Evolutionary conservation across 2,797 vertebrate species (phyloP), one percentile per base, ranked within the genome.

Genomic region (Monodelphis domestica): DNA sequence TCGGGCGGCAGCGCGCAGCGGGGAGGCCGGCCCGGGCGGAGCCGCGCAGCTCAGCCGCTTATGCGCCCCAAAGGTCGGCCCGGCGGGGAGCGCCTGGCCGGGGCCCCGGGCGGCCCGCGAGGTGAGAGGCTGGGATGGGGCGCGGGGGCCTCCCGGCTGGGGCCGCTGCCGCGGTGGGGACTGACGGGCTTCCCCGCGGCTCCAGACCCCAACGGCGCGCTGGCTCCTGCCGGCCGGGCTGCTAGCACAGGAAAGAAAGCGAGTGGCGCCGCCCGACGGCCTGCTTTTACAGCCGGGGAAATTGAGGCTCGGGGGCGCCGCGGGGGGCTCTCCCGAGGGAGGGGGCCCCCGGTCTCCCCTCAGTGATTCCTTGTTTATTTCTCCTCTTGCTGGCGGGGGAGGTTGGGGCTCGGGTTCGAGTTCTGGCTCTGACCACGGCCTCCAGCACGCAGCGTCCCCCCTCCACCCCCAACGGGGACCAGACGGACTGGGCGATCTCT

Each of bases 141-240:
- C 59, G n/a, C 21, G 63, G n/a, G 63, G 63, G 33, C 5, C 33
- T 17, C n/a, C 45, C 26, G 87, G 87, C 87, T 50, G 50, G 50
- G 28, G 87, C 12, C 26, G 52, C 50, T 28, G 92, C 89, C 1
- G 91, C 89, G 1, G 94, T 3, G 78, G 97, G 97, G n/a, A 97
- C 96, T 94, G 96, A 96, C 91, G 70, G 93, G 91, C 93, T 93
- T 84, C n/a, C n/a, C n/a, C n/a, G n/a, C n/a, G n/a, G n/a, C n/a
- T n/a, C n/a, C n/a, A n/a, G n/a, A n/a, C n/a, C n/a, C n/a, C n/a
- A n/a, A n/a, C n/a, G n/a, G n/a, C n/a, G n/a, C n/a, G n/a, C n/a
- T n/a, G n/a, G n/a, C n/a, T n/a, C n/a, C n/a, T n/a, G n/a, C n/a
- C n/a, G n/a, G n/a, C n/a, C n/a, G n/a, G n/a, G n/a, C n/a, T n/a